These are phyloP conservation scores for Diceros bicornis DNA, from an alignment of 2,797 vertebrate genomes.

Conservation along the genomic window DNA sequence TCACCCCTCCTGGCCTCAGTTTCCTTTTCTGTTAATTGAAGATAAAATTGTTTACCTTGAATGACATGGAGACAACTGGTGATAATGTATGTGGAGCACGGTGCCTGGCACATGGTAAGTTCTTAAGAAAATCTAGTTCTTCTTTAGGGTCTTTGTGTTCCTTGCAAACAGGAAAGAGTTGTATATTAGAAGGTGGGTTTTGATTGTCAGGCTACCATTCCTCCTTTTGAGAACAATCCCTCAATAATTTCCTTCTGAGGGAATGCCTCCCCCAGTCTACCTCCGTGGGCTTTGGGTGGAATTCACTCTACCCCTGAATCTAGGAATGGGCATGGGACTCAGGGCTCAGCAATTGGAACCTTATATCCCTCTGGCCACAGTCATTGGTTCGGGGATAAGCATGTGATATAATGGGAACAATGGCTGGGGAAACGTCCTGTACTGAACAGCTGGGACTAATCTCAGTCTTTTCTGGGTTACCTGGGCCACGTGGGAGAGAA, in stretches of 20 bases:
- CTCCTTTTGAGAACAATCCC: not conserved
- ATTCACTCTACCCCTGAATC: not conserved
- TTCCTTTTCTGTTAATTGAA: not conserved
- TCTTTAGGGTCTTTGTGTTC: not conserved
- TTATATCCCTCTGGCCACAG: not conserved
- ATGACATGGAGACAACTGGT: not conserved
- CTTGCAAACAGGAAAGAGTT: not conserved
- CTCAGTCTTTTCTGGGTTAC: not conserved
- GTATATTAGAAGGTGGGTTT: not conserved
- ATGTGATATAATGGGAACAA: not conserved
- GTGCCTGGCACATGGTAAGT: too few relatives aligned
- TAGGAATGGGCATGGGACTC: not conserved
- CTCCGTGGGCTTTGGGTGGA: not conserved
- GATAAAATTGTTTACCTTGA: not conserved
- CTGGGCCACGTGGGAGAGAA: too few relatives aligned
- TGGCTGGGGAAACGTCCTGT: not conserved
- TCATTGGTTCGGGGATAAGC: not conserved
- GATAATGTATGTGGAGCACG: rapidly evolving
- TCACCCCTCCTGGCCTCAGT: too few relatives aligned
- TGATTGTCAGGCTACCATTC: not conserved
- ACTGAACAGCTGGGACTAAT: not conserved
- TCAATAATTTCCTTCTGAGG: not conserved
- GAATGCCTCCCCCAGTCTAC: not conserved
- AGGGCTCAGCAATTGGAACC: not conserved
- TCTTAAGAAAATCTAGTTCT: not conserved